Base-by-base conservation (phyloP, 37 sponge, comb jelly and placozoan species). In the Cliona cf. orientalis region DNA sequence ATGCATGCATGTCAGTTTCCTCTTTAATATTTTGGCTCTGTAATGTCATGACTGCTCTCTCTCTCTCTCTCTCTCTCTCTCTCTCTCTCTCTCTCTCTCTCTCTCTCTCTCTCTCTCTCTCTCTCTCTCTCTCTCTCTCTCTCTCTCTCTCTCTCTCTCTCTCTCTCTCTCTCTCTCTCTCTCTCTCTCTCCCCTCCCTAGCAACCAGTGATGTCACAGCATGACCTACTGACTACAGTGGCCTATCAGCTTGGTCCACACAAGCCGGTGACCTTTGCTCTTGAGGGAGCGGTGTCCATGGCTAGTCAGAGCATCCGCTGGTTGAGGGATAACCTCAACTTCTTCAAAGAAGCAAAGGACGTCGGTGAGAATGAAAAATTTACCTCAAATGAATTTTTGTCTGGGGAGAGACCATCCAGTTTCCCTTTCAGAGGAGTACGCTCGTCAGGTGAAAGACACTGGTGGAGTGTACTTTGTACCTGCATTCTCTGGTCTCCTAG, bases 391-490 rank as follows among this genome's bases (percentile, higher is more conserved):
- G n/a, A n/a, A n/a, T n/a, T n/a, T 12, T 3, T n/a, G 60, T 59
- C 28, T 59, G 60, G 60, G 60, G 28, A 3, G 60, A n/a, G n/a
- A n/a, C n/a, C n/a, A n/a, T n/a, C n/a, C n/a, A n/a, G n/a, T n/a
- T 80, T 14, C 56, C 2, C 22, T 36, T 56, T 3, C 59, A 94
- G 97, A 92, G 75, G 57, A 49, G 12, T 71, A 90, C n/a, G 96
- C 96, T 35, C 22, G 46, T 2, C 29, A 81, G 29, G 99, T 91
- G 29, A 53, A 68, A 37, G 84, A 85, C 66, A 91, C 90, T 19
- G 96, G 86, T 71, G 95, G 84, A 41, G 92, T 96, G 23, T 98
- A 94, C 73, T 98, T 98, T 96, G 99, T 98, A 25, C 96, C 99
- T n/a, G 99, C 99, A 6, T 98, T 98, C 84, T 90, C 91, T 74